These are phyloP conservation scores for Merops nubicus DNA, from an alignment of 2,113 vertebrate genomes.

Conservation along the genomic window DNA sequence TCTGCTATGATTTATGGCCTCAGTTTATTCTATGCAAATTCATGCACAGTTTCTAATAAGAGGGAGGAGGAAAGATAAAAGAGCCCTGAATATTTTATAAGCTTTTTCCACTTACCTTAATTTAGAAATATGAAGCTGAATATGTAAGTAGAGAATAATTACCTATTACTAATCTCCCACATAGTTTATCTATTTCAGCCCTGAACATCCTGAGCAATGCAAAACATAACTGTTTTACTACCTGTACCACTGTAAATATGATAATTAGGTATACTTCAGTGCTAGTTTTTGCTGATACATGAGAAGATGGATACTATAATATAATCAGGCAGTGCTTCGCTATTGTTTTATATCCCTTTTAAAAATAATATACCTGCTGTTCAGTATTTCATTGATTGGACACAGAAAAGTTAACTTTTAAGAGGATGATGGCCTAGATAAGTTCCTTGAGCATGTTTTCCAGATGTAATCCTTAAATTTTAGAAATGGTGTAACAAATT, in stretches of 20 bases:
- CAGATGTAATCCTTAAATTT: slow-evolving; percentile 14
- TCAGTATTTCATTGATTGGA: slow-evolving; percentile 71
- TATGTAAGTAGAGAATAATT: slow-evolving; percentile 88
- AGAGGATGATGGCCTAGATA: slow-evolving; percentile 16
- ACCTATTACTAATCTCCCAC: slow-evolving; percentile 85
- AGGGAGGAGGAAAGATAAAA: slow-evolving; percentile 87
- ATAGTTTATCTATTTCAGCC: slow-evolving; percentile 84
- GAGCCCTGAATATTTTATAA: slow-evolving; percentile 87
- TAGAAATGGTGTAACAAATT: background rate
- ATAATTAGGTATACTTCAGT: slow-evolving; percentile 79
- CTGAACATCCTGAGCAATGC: slow-evolving; percentile 80
- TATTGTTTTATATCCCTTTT: slow-evolving; percentile 78
- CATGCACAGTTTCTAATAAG: slow-evolving; percentile 85
- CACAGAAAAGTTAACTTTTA: slow-evolving; percentile 60
- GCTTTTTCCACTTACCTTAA: slow-evolving; percentile 87
- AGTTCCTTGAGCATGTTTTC: background rate
- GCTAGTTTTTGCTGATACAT: slow-evolving; percentile 83
- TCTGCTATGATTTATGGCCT: slow-evolving; percentile 84
- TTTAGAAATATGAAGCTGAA: slow-evolving; percentile 89
- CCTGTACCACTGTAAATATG: slow-evolving; percentile 82
- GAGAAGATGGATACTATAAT: slow-evolving; percentile 79
- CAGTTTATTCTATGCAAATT: slow-evolving; percentile 89
- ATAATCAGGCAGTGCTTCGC: slow-evolving; percentile 68
- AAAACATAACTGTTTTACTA: slow-evolving; percentile 82
- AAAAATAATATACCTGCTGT: slow-evolving; percentile 71